Base-by-base conservation (phyloP, 2,113 vertebrate species). In the Tonatia bakeri region DNA sequence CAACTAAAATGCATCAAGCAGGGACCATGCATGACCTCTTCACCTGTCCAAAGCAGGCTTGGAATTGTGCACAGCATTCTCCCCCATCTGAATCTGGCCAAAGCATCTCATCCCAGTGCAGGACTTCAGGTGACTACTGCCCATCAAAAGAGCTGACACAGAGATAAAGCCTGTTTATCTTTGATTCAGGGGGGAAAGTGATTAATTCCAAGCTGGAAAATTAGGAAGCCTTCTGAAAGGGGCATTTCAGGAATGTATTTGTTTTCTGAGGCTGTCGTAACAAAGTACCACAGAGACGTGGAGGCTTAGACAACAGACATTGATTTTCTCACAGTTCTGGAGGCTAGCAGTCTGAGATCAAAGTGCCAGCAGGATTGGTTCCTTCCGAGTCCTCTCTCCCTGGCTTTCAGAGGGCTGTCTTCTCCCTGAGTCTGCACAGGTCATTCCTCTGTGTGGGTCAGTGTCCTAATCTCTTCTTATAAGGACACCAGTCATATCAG, bases 21-120 rank as follows among this genome's bases (percentile, higher is more conserved):
- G 38, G 24, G 20, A 3, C 17, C 10, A 0, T 24, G 10, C 11
- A 36, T 22, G 0, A 7, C 54, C 0, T 19, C 16, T 2, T 10
- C 28, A 10, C 7, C 70, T 6, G 36, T 61, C 26, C 22, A 28
- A 8, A 10, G 43, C 19, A 76, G 24, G 13, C 67, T 31, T 0
- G 1, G 6, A 54, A 6, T 26, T 17, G 0, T 31, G 19, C n/a
- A 2, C 64, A 36, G 24, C 56, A 31, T 7, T 31, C 56, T 54
- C n/a, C 6, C 6, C 14, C 24, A 45, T 45, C 64, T 40, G 16
- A 20, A 20, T 11, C 15, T n/a, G 26, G 17, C 5, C 70, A 5
- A 16, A 20, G 31, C 36, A 54, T n/a, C 26, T 36, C 15, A 10
- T 14, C 10, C 20, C 36, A 45, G 20, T 0, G 4, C 22, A n/a